Base-by-base conservation (phyloP, 2,113 vertebrate species). In the Setophaga petechia region DNA sequence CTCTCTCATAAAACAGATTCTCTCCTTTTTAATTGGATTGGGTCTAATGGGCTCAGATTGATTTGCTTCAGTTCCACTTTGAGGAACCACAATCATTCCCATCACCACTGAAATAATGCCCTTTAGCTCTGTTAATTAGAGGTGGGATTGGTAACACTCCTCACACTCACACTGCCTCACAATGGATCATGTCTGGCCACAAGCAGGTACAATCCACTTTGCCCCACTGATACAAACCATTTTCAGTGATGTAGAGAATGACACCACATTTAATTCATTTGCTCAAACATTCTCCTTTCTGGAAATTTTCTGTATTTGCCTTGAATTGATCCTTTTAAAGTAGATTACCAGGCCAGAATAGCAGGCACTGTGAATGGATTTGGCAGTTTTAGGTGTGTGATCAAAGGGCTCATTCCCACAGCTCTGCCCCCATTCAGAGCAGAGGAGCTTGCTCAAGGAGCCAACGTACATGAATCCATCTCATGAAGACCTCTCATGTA, bases 11-110 rank as follows among this genome's bases (percentile, higher is more conserved):
- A 94, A 96, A 82, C 13, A 92, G 73, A 93, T 95, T 94, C 94
- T 46, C 69, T 89, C 46, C 17, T 87, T 94, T 95, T 91, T 94
- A 97, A 95, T 96, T 96, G 77, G 86, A 92, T 95, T 91, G 39
- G 59, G 90, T 96, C 89, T 93, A 89, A 58, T 71, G 67, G 54
- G 4, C 66, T 95, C 33, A 31, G 52, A 96, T 73, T 96, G 91
- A 96, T 96, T 92, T 95, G 77, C 69, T 92, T 94, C 91, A 89
- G 77, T 87, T 95, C 54, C 55, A 74, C 81, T 91, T 84, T 96
- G 69, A 96, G 55, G 74, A 91, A 74, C 82, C 62, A 92, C 77
- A 83, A 6, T 94, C 49, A 71, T 87, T 93, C 69, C 66, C 58
- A 89, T 79, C 78, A 87, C 65, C 15, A 74, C 24, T 57, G 80